Evolutionary conservation across 2,888 invertebrate genomes (phyloP).

Genomic region (Melanostoma scalare): DNA sequence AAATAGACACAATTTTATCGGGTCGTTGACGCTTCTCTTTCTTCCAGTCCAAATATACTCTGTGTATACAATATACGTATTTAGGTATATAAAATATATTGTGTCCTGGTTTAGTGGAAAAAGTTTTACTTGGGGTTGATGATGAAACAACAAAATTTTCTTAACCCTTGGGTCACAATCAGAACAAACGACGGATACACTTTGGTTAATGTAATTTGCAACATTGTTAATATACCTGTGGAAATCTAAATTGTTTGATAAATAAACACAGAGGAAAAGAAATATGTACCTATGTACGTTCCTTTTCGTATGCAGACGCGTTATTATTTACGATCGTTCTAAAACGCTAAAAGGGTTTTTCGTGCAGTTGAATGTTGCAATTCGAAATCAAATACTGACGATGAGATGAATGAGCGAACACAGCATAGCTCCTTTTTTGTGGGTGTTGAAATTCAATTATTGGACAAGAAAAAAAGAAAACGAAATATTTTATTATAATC

Average conservation of each 20-base stretch:
- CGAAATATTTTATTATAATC: no score
- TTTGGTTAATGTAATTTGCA: constrained; percentile 55
- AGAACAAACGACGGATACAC: constrained; percentile 10
- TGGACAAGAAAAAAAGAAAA: no score
- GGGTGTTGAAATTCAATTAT: no score
- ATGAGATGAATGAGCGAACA: no score
- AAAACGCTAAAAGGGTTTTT: constrained; percentile 35
- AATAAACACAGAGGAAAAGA: constrained; percentile 37
- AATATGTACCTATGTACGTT: neutral
- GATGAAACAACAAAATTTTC: neutral
- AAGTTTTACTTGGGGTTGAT: constrained; percentile 12
- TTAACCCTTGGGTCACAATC: constrained; percentile 30
- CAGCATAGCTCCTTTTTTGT: no score
- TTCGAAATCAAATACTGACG: no score
- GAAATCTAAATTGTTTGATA: constrained; percentile 65
- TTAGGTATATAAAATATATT: no score
- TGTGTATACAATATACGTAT: neutral
- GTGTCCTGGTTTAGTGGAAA: neutral
- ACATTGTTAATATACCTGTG: constrained; percentile 63
- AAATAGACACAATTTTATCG: constrained; percentile 22
- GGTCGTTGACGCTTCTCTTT: neutral
- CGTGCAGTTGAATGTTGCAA: constrained; percentile 13
- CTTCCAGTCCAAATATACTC: neutral
- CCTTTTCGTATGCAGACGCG: constrained; percentile 16
- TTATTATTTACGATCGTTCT: constrained; percentile 41